Conservation (phyloP, 2,888 invertebrate genomes). For the Drosophila percnosoma region DNA sequence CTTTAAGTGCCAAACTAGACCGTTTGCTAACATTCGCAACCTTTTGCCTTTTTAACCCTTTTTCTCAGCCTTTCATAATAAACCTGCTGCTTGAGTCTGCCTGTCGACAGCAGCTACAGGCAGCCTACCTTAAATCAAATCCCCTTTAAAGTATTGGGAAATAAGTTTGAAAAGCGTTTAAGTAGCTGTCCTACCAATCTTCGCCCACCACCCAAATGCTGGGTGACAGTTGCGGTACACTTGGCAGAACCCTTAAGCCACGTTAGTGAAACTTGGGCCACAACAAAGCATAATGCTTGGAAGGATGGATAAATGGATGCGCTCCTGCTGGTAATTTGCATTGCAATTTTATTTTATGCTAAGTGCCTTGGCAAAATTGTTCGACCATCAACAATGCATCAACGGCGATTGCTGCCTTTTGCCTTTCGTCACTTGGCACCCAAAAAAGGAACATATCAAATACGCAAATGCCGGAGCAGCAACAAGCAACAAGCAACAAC, state of each 20-base stretch:
- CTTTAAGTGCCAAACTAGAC: conserved; percentile 27
- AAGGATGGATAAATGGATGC: conserved; percentile 2
- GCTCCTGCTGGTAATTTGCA: conserved; percentile 64
- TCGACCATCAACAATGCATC: conserved; percentile 78
- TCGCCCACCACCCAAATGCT: not conserved
- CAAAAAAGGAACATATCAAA: conserved; percentile 58
- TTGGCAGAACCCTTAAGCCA: conserved; percentile 1
- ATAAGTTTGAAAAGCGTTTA: conserved; percentile 31
- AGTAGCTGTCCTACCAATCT: not conserved
- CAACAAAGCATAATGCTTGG: conserved; percentile 7
- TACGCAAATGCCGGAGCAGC: conserved; percentile 41
- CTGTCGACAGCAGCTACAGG: conserved; percentile 46
- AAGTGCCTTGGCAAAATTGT: conserved; percentile 72
- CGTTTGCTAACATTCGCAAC: conserved; percentile 26
- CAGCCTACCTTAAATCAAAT: conserved; percentile 15
- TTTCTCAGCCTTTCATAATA: conserved; percentile 35
- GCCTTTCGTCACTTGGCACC: conserved; percentile 32
- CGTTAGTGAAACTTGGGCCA: not conserved
- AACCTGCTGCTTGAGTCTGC: conserved; percentile 18
- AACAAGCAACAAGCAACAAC: conserved; percentile 21
- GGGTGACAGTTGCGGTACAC: conserved; percentile 26
- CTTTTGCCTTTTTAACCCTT: not conserved
- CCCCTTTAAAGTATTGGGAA: conserved; percentile 19
- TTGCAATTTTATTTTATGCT: conserved; percentile 72
- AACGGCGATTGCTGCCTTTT: conserved; percentile 56